These are phyloP conservation scores for Sinopyrophorus schimmeli DNA, from an alignment of 2,888 invertebrate genomes.

Conservation along the genomic window DNA sequence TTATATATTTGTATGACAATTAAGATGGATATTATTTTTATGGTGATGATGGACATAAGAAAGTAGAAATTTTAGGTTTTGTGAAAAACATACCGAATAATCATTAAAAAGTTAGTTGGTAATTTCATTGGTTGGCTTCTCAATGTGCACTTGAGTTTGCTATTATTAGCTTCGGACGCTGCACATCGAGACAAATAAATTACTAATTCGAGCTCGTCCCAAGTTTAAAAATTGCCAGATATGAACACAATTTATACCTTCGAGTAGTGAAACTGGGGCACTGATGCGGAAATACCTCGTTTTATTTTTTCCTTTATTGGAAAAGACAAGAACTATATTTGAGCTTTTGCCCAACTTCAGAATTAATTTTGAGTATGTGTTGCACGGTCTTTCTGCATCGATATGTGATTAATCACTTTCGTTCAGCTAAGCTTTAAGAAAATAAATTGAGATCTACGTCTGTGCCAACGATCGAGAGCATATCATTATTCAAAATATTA, in stretches of 20 bases:
- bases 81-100: too few relatives aligned
- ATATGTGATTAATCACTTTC: slow-evolving; percentile 9
- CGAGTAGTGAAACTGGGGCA: slow-evolving; percentile 19
- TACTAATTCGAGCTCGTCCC: slow-evolving; percentile 21
- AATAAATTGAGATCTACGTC: slow-evolving; percentile 11
- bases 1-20: too few relatives aligned
- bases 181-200: slow-evolving; percentile 22
- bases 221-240: slow-evolving; percentile 24
- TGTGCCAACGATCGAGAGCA: slow-evolving; percentile 2
- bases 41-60: too few relatives aligned
- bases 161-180: slow-evolving; percentile 17
- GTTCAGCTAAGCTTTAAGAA: background rate
- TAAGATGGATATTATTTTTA: too few relatives aligned
- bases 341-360: slow-evolving; percentile 5
- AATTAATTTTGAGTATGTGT: slow-evolving; percentile 13
- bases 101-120: slow-evolving; percentile 17
- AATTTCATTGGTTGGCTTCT: slow-evolving; percentile 16
- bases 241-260: slow-evolving; percentile 22
- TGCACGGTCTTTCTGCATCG: slow-evolving; percentile 4
- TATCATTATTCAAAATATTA: slow-evolving; percentile 1
- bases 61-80: too few relatives aligned
- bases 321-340: slow-evolving; percentile 14
- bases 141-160: slow-evolving; percentile 12
- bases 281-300: slow-evolving; percentile 12
- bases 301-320: slow-evolving; percentile 15